A percentile compares a stretch with the other conserved stretches of the same genome.
phyloP scores from a whole-genome alignment of 2,888 invertebrate species.

The Zhuqinia jingwanae region DNA sequence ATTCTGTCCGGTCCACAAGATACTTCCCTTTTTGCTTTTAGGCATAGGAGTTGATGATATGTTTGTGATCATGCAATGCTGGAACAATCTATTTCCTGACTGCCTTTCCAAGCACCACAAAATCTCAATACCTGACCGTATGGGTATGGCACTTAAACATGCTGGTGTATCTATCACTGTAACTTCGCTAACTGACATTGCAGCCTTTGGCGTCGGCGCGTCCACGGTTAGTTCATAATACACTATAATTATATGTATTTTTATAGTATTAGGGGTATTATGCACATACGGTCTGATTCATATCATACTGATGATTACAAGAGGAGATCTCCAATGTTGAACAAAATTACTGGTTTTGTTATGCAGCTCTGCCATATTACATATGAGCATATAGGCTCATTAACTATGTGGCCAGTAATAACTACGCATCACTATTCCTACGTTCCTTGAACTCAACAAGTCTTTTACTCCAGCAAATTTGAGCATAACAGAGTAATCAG shows the following conservation, averaged over 20 bases:
- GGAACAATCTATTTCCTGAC: conserved; percentile 84
- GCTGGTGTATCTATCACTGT: conserved; percentile 92
- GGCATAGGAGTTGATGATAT: conserved; percentile 91
- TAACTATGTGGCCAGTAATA: too few relatives aligned
- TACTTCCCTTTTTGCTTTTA: conserved; percentile 90
- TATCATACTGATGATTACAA: not conserved
- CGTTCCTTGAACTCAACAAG: too few relatives aligned
- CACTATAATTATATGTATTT: not conserved
- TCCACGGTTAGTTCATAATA: conserved; percentile 84
- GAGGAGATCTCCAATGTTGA: too few relatives aligned
- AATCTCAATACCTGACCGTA: conserved; percentile 84
- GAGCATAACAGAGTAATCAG: too few relatives aligned
- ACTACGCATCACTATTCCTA: too few relatives aligned
- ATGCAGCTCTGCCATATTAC: too few relatives aligned
- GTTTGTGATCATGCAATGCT: conserved; percentile 91
- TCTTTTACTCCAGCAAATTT: too few relatives aligned
- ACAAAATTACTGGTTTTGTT: too few relatives aligned
- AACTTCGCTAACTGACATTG: conserved; percentile 90
- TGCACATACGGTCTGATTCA: not conserved
- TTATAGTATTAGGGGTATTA: not conserved
- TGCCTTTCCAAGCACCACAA: conserved; percentile 80
- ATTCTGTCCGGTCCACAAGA: conserved; percentile 89
- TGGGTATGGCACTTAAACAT: conserved; percentile 88
- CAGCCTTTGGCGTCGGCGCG: conserved; percentile 90
- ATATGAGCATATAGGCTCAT: too few relatives aligned